Conservation (phyloP, 2,888 invertebrate species). For the Harpalus rufipes region DNA sequence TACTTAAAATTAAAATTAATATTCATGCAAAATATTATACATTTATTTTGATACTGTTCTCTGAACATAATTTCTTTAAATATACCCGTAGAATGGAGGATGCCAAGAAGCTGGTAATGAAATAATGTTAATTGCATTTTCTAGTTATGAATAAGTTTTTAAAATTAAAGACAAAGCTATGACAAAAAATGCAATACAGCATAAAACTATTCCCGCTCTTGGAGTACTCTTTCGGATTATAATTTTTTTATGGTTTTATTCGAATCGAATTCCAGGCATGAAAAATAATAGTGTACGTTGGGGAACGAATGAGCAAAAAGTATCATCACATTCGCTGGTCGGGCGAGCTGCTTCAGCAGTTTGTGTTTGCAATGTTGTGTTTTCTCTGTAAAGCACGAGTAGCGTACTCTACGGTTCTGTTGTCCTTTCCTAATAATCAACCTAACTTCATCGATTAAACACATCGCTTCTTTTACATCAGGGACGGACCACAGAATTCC, state of each 20-base stretch:
- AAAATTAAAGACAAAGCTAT: no score
- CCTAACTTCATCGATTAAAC: constrained; percentile 1
- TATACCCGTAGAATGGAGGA: no score
- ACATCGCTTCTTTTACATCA: background rate
- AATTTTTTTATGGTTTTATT: background rate
- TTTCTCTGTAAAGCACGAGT: background rate
- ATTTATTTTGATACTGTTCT: no score
- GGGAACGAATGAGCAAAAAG: background rate
- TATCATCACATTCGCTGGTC: background rate
- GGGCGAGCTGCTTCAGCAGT: constrained; percentile 11
- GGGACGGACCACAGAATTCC: background rate
- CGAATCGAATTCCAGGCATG: constrained; percentile 28
- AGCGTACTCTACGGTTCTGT: background rate
- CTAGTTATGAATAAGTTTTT: no score
- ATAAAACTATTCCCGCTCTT: no score
- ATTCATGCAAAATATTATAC: no score
- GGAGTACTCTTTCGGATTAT: constrained; percentile 6
- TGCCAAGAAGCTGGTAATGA: no score
- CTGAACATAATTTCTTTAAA: no score
- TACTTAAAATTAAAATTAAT: no score
- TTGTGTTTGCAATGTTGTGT: constrained; percentile 2
- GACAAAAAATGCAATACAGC: no score
- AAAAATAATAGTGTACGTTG: constrained; percentile 17
- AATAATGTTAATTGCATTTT: no score
- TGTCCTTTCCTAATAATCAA: constrained; percentile 2